Percentiles rank a stretch among this genome's conserved stretches.
Conservation (phyloP, 2,797 vertebrate species). For the Xenopus petersii region DNA sequence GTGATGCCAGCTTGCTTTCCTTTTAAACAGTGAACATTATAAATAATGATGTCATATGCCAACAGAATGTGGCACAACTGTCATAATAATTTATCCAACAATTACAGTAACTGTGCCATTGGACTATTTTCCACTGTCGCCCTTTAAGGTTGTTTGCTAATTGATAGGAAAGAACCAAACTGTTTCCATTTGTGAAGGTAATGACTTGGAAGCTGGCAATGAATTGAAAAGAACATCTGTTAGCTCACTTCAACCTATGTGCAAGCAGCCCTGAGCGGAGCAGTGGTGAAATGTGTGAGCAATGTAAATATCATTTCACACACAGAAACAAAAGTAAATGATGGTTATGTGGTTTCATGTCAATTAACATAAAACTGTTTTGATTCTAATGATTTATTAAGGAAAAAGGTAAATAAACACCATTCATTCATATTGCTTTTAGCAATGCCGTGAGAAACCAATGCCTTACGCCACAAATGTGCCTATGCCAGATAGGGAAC, state of each 20-base stretch:
- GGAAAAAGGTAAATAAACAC: too few species aligned
- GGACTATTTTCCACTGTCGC: not conserved
- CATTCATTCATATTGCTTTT: too few species aligned
- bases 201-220: not conserved
- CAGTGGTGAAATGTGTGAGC: not conserved
- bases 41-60: not conserved
- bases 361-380: constrained; percentile 10
- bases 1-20: too few species aligned
- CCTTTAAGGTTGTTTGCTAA: not conserved
- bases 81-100: not conserved
- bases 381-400: constrained; percentile 21
- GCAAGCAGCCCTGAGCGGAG: not conserved
- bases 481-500: too few species aligned
- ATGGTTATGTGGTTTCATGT: constrained; percentile 12
- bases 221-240: constrained; percentile 10
- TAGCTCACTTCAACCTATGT: not conserved
- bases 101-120: too few species aligned
- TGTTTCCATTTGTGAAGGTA: constrained; percentile 19
- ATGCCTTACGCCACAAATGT: too few species aligned
- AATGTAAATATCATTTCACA: not conserved
- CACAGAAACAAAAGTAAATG: not conserved
- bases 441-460: too few species aligned
- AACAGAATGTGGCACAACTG: not conserved
- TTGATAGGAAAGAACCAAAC: not conserved
- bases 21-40: too few species aligned